Base-by-base conservation (phyloP, 2,113 vertebrate genomes). In the Lethenteron reissneri region DNA sequence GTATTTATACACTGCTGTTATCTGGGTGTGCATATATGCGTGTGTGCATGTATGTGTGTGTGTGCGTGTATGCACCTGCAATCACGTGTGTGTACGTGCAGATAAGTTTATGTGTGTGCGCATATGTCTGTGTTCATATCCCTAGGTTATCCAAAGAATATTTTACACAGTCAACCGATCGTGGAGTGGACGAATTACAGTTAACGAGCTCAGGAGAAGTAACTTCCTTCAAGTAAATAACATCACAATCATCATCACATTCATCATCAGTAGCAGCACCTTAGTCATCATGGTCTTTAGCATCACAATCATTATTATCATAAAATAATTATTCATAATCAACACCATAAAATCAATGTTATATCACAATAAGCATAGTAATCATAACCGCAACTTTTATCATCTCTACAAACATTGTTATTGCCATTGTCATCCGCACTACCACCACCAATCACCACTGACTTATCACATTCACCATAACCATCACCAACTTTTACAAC, bases 101-200 rank as follows among this genome's bases (percentile, higher is more conserved):
- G 14, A 64, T 64, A 64, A 8, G 17, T 64, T 15, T 64, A 64
- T 64, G 17, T 64, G 17, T 8, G 17, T 64, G 17, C 17, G 17
- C 17, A 64, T 8, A 64, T 64, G 17, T 64, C 7, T 64, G 17
- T 8, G 8, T 64, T 15, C 17, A 64, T 41, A 41, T 41, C 41
- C 41, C 41, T 41, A 97, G 92, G 92, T 97, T 73, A 83, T 88
- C 73, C 92, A 97, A 77, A 85, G 92, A 79, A 90, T 97, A 82
- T 97, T 94, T 84, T 97, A 97, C 78, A 84, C 84, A 2, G 89
- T 92, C 72, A 97, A 97, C 78, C 81, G 92, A 72, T 91, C 90
- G 3, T 97, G 92, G 92, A 86, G 85, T 1, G 91, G 91, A 70
- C 85, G 84, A 77, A 94, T 97, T 77, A 87, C 87, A 3, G 85